Base-by-base conservation (phyloP, 1,140 invertebrate genomes). In the Gryllus bimaculatus region DNA sequence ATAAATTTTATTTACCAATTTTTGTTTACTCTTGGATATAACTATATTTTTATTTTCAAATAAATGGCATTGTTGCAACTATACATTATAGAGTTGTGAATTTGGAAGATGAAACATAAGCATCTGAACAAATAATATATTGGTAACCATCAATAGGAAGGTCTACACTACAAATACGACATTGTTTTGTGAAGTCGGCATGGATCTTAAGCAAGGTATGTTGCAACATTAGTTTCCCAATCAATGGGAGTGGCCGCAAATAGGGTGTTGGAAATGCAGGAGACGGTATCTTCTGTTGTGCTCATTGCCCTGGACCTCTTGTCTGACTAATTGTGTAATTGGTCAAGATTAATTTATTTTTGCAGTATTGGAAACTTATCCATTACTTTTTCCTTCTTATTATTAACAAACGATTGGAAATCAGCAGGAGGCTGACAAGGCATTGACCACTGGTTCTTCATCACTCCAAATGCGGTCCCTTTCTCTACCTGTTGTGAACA, bases 1-100 rank as follows among this genome's bases (percentile, higher is more conserved):
- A 66, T 13, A 66, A 39, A 39, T 39, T 39, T 39, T 39, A 39
- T 39, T 39, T 66, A 18, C 54, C 10, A 66, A 66, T 66, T 10
- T 66, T 66, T 66, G 26, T 66, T 66, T 18, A 18, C 54, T 13
- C 26, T 66, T 66, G 54, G 18, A 66, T 66, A 13, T 66, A 66
- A 66, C 18, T 66, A 10, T 66, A 66, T 66, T 66, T 66, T 66
- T 66, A 66, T 66, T 66, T 66, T 66, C 54, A 66, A 66, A 66
- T 66, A 66, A 66, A 66, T 66, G 54, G 54, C 10, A 66, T 66
- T 66, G 54, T 66, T 66, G 54, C 54, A 66, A 66, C 54, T 66
- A 66, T 66, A 66, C 54, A 66, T 10, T 66, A 66, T 66, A 66
- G 54, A 66, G 54, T 66, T 66, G 54, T 66, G 54, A 66, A 66